phyloP scores from a whole-genome alignment of 2,113 vertebrate species.

The Leucoraja erinaceus region DNA sequence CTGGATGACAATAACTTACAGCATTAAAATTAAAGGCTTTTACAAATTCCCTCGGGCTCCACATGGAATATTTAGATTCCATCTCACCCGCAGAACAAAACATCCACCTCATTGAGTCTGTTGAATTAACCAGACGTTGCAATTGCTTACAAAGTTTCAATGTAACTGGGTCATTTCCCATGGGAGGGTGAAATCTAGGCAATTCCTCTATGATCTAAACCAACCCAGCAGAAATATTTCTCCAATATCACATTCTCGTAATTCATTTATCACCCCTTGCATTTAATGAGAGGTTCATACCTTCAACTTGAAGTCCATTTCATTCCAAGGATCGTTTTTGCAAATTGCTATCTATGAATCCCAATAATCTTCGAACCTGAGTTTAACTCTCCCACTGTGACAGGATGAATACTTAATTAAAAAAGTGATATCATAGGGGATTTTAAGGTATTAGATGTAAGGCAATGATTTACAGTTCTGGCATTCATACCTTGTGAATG shows the following conservation, averaged over 20 bases:
- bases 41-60: neutral
- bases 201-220: neutral
- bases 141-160: neutral
- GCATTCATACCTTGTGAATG: neutral
- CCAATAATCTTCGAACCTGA: neutral
- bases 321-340: neutral
- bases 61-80: neutral
- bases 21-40: neutral
- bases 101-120: neutral
- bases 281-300: neutral
- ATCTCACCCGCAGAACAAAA: neutral
- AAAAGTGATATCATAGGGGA: neutral
- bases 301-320: neutral
- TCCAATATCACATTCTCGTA: neutral
- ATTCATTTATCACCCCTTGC: neutral
- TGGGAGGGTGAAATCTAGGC: neutral
- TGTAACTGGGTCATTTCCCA: neutral
- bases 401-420: neutral
- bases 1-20: too few relatives aligned
- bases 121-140: neutral
- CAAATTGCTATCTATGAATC: neutral
- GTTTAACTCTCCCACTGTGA: neutral
- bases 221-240: neutral
- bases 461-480: neutral
- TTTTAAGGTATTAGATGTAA: too few relatives aligned